Conservation (phyloP, 1,140 invertebrate species). For the Rhyzopertha dominica region DNA sequence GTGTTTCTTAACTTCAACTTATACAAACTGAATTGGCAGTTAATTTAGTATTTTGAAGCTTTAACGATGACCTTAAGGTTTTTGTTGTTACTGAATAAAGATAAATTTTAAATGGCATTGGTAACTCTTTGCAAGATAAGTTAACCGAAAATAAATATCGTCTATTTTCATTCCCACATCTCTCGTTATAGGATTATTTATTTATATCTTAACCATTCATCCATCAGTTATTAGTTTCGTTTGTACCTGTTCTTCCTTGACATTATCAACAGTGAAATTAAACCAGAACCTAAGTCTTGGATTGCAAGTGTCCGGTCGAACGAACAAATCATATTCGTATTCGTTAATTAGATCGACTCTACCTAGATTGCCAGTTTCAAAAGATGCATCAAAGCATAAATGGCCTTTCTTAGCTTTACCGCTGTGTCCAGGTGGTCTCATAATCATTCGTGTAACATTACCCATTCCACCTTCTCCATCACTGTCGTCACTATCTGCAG, state of each 20-base stretch:
- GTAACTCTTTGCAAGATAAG: no score
- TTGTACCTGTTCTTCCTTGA: constrained; percentile 78
- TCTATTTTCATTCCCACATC: no score
- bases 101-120: no score
- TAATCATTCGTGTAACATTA: constrained; percentile 89
- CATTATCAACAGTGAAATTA: constrained; percentile 97
- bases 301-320: constrained; percentile 94
- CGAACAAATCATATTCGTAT: constrained; percentile 93
- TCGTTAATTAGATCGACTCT: constrained; percentile 90
- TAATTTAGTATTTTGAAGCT: no score
- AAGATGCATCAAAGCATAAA: constrained; percentile 95
- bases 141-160: no score
- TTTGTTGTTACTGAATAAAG: no score
- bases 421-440: constrained; percentile 87
- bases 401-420: constrained; percentile 92
- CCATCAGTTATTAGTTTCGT: neutral
- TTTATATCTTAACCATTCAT: no score
- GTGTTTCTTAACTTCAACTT: no score
- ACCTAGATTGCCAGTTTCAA: constrained; percentile 95
- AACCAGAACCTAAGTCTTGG: constrained; percentile 93
- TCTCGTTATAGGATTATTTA: no score
- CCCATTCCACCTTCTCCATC: constrained; percentile 91
- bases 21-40: no score
- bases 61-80: no score
- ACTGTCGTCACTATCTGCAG: constrained; percentile 88